A percentile compares a stretch with the other conserved stretches of the same genome.
phyloP scores from a whole-genome alignment of 2,888 invertebrate species.

The Caenorhabditis zanzibari region DNA sequence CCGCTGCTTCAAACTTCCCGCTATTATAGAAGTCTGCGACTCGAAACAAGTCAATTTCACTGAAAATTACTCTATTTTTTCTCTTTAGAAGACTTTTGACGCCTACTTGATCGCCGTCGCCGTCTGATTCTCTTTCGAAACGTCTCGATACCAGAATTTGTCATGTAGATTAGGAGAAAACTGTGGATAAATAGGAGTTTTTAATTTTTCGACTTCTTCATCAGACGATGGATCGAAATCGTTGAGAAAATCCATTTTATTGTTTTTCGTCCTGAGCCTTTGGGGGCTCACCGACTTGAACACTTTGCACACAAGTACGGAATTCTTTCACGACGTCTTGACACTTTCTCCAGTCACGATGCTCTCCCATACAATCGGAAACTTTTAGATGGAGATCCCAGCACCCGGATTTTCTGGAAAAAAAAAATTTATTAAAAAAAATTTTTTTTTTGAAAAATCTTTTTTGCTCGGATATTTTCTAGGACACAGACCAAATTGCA shows the following conservation, averaged over 20 bases:
- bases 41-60: slow-evolving; percentile 53
- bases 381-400: slow-evolving; percentile 78
- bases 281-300: slow-evolving; percentile 44
- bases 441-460: too few relatives aligned
- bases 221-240: slow-evolving; percentile 52
- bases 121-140: slow-evolving; percentile 45
- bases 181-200: slow-evolving; percentile 24
- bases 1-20: slow-evolving; percentile 14
- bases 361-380: slow-evolving; percentile 80
- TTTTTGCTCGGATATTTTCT: too few relatives aligned
- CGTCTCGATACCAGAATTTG: slow-evolving; percentile 55
- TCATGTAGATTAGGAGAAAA: slow-evolving; percentile 51
- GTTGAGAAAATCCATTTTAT: slow-evolving; percentile 55
- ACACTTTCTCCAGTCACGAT: slow-evolving; percentile 80
- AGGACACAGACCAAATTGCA: too few relatives aligned
- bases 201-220: slow-evolving; percentile 34
- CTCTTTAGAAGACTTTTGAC: background rate
- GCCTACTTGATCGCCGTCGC: slow-evolving; percentile 35
- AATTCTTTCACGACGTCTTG: slow-evolving; percentile 70
- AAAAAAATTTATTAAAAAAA: background rate
- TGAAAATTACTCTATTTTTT: slow-evolving; percentile 15
- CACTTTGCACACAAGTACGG: slow-evolving; percentile 49
- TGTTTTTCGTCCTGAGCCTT: slow-evolving; percentile 40
- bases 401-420: slow-evolving; percentile 75
- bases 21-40: slow-evolving; percentile 17